Base-by-base conservation (phyloP, 2,113 vertebrate genomes). In the Pao palembangensis region DNA sequence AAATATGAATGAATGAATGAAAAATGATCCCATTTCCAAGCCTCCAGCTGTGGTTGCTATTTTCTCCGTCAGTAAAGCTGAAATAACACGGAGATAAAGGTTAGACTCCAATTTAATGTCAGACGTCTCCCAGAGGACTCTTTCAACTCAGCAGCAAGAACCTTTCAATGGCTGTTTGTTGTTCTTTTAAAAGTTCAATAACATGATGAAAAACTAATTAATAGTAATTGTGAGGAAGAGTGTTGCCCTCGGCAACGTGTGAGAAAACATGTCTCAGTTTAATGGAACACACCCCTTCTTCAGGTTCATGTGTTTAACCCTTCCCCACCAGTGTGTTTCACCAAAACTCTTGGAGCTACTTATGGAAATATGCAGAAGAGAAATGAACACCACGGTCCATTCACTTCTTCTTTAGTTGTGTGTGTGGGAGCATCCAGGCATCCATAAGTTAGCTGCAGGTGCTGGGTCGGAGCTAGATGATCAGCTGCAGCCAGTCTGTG, bases 101-200 rank as follows among this genome's bases (percentile, higher is more conserved):
- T 88, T 85, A 73, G 41, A 18, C 59, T 76, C 66, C 79, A 61
- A 59, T 79, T 76, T 78, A 87, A 87, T 79, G 70, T 81, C 58
- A 58, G 17, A 34, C 51, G 66, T 77, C 79, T 85, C 88, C 73
- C 80, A 34, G 3, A 69, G 58, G 88, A 71, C 57, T 16, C 58
- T 61, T 73, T 51, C 11, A 20, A 59, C 61, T 68, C 23, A 43
- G 55, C 58, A 51, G 6, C 57, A 15, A 54, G 42, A 47, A 55
- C 18, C 60, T 66, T 64, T 81, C 54, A 51, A 18, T 38, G 61
- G 67, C 46, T 80, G 78, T 85, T 92, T 92, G 79, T 90, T 87
- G 85, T 87, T 83, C 84, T 91, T 89, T 86, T 91, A 92, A 92
- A 89, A 78, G 70, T 88, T 87, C 78, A 85, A 78, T 89, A 90